phyloP scores from a whole-genome alignment of 2,797 vertebrate genomes.

The Cyprinella venusta region DNA sequence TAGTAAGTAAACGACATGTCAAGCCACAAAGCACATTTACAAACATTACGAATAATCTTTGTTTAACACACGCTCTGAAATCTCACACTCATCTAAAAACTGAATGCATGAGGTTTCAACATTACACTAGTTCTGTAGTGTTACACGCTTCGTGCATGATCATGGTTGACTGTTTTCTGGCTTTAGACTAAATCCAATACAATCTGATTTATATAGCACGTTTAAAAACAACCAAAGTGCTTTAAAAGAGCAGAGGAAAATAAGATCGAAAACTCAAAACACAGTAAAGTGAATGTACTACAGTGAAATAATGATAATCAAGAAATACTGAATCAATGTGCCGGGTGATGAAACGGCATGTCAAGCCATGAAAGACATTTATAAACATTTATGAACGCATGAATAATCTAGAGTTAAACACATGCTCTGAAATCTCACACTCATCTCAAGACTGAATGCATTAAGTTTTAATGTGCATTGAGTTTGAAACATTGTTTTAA shows the following conservation, averaged over 20 bases:
- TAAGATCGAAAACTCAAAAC: no score
- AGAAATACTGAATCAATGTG: no score
- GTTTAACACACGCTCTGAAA: background rate
- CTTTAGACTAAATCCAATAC: background rate
- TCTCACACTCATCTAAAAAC: background rate
- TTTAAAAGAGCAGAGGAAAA: no score
- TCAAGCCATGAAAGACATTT: background rate
- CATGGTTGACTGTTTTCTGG: background rate
- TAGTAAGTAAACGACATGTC: background rate
- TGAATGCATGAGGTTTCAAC: background rate
- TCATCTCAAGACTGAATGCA: background rate
- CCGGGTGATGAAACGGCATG: slow-evolving; percentile 15
- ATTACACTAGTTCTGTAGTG: no score
- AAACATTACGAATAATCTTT: background rate
- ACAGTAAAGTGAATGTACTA: no score
- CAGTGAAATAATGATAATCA: no score
- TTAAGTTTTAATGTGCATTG: background rate
- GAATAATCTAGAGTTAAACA: background rate
- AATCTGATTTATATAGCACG: no score
- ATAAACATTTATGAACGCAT: background rate
- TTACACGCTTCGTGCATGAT: no score
- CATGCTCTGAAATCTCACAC: background rate
- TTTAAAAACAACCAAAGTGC: no score
- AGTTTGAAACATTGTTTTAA: background rate
- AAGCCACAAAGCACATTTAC: background rate